Evolutionary conservation across 2,888 invertebrate species (phyloP), one percentile per base, ranked within the genome.

Genomic region (Tenthredo scrophulariae): DNA sequence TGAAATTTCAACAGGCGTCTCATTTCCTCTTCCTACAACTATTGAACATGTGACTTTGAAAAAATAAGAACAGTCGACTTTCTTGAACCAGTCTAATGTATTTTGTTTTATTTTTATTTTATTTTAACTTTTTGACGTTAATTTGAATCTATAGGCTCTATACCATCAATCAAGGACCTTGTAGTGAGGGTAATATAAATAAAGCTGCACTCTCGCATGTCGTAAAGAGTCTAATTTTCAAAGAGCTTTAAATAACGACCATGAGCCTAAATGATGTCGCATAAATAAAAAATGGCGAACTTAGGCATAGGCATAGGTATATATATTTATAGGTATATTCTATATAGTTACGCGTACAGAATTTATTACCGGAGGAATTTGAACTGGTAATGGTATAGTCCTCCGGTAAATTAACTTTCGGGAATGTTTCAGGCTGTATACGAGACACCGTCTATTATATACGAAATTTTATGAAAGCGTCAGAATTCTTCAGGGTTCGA

Each of bases 391-490:
- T 26, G 22, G 33, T 67, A 72, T 72, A 13, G 22, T 26, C 77
- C n/a, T 26, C 7, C 77, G 18, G 29, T 77, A 77, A 77, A 77
- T 77, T 77, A 77, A 77, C 50, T 54, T 77, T 77, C 29, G 13
- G 77, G 50, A 77, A 77, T 77, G 50, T 77, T 50, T 77, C 33
- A 54, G 75, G 33, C 26, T 74, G 9, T 62, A 62, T 62, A 62
- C 62, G 5, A 62, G 22, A 62, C 22, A 26, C 62, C 22, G 10
- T 26, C 26, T 10, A 22, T 4, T 26, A 62, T 62, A 62, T 62
- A 62, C 26, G 62, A 9, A 62, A 26, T 62, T 62, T 26, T 22
- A 13, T 0, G 13, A 62, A 26, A 62, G 0, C 62, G 13, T 62
- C 62, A 62, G 62, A 26, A 62, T 62, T 62, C 62, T 62, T 62